Conservation (phyloP, 2,113 vertebrate genomes). For the Epinephelus moara region DNA sequence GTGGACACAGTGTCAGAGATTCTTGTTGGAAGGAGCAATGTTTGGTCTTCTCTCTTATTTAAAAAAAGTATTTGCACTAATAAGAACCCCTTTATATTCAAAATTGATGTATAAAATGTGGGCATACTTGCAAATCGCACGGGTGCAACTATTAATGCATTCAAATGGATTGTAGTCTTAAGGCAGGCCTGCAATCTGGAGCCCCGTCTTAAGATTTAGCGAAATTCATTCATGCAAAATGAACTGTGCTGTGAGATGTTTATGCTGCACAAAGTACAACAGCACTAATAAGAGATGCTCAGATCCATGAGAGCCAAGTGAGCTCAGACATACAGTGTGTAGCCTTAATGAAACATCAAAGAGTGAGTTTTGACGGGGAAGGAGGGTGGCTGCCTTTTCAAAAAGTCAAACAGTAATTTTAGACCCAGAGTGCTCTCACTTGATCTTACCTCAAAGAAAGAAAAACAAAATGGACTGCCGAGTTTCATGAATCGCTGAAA, state of each 20-base stretch:
- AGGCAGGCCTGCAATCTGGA: neutral
- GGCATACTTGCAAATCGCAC: neutral
- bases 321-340: neutral
- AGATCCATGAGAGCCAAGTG: neutral
- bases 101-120: neutral
- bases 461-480: neutral
- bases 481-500: neutral
- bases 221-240: neutral
- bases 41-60: neutral
- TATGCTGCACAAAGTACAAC: constrained; percentile 6
- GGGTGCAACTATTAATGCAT: neutral
- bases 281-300: constrained; percentile 13
- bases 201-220: neutral
- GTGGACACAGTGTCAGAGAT: neutral
- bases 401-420: neutral
- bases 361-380: neutral
- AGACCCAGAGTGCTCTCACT: neutral
- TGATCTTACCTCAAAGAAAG: constrained; percentile 15
- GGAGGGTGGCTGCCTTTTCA: neutral
- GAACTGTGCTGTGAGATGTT: neutral
- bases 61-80: neutral
- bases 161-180: neutral
- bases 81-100: neutral
- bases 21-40: neutral
- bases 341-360: constrained; percentile 25